phyloP scores from a whole-genome alignment of 2,888 invertebrate species.

The Drosophila ustulata region DNA sequence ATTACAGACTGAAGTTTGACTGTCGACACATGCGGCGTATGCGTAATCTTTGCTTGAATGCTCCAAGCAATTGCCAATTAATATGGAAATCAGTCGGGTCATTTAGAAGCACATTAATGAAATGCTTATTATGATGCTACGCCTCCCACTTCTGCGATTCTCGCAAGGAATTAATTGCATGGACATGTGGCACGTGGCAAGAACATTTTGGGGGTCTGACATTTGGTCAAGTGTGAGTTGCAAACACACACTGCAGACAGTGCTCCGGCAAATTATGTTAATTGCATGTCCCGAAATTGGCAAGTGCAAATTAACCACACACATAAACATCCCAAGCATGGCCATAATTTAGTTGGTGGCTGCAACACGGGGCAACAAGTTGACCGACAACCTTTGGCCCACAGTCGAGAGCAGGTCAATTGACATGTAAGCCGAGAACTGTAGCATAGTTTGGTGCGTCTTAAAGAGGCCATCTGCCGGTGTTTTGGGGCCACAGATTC shows the following conservation, averaged over 20 bases:
- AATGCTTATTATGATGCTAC: conserved; percentile 58
- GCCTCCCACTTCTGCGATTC: not conserved
- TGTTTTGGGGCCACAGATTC: not conserved
- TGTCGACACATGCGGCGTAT: conserved; percentile 35
- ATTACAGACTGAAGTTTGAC: not conserved
- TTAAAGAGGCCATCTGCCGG: not conserved
- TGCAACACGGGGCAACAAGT: conserved; percentile 3
- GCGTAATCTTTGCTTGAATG: conserved; percentile 26
- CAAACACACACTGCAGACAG: conserved; percentile 3
- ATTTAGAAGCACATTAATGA: conserved; percentile 50
- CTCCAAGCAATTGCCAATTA: conserved; percentile 65
- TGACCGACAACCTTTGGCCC: not conserved
- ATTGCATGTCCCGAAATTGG: conserved; percentile 38
- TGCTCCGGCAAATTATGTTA: conserved; percentile 48
- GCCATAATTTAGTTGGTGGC: conserved; percentile 21
- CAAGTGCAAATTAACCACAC: conserved; percentile 33
- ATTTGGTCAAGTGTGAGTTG: not conserved
- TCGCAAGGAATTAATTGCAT: conserved; percentile 54
- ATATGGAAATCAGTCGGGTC: conserved; percentile 71
- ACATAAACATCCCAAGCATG: not conserved
- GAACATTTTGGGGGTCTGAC: not conserved
- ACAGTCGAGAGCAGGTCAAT: conserved; percentile 1
- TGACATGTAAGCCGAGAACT: not conserved
- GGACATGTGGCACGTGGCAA: conserved; percentile 38
- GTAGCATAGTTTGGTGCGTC: conserved; percentile 38